phyloP scores from a whole-genome alignment of 2,797 vertebrate genomes.

The Austrolebias charrua region DNA sequence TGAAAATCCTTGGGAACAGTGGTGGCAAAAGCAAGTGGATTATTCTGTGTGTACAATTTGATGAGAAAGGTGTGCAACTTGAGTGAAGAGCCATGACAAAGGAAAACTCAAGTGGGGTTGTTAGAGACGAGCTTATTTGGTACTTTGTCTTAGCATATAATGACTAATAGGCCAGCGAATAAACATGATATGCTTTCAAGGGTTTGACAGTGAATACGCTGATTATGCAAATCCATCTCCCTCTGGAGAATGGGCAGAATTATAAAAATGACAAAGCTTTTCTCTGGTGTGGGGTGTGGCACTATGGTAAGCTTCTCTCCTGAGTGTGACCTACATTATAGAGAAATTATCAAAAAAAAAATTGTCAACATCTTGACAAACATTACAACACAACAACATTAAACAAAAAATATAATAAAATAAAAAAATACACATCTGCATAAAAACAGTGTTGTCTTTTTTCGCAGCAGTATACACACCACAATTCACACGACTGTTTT shows the following conservation, averaged over 20 bases:
- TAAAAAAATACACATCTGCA: conserved; percentile 10
- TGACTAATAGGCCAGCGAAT: conserved; percentile 66
- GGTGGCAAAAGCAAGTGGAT: neutral
- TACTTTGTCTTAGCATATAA: conserved; percentile 56
- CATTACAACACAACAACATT: conserved; percentile 26
- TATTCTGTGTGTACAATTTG: conserved; percentile 10
- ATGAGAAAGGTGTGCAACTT: conserved; percentile 39
- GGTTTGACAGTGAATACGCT: conserved; percentile 66
- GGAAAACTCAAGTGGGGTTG: conserved; percentile 41
- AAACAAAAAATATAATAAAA: conserved; percentile 26
- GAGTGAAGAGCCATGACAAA: conserved; percentile 30
- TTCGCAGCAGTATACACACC: neutral
- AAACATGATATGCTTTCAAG: conserved; percentile 64
- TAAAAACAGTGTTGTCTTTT: neutral
- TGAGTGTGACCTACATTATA: conserved; percentile 62
- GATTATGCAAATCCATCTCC: conserved; percentile 68
- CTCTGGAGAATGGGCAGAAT: conserved; percentile 44
- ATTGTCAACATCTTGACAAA: conserved; percentile 46
- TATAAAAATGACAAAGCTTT: conserved; percentile 58
- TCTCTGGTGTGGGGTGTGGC: conserved; percentile 35
- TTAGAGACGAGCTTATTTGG: conserved; percentile 45
- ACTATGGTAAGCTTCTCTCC: conserved; percentile 28
- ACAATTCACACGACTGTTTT: conserved; percentile 8
- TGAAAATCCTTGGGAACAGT: conserved; percentile 18
- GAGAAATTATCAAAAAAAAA: conserved; percentile 49